phyloP scores from a whole-genome alignment of 2,888 invertebrate genomes.

The Tiliacea citrago region DNA sequence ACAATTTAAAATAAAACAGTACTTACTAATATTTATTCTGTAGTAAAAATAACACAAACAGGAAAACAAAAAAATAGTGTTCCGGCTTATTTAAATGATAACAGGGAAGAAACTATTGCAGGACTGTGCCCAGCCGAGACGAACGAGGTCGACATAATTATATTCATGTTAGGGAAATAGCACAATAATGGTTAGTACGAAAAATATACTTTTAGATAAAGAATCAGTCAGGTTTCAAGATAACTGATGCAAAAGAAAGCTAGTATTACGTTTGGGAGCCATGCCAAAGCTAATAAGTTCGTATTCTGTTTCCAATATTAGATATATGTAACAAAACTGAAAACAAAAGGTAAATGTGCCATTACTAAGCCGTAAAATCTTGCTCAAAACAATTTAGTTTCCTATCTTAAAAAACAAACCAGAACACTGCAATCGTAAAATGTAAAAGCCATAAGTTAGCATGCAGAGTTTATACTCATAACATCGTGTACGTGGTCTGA shows the following conservation, averaged over 20 bases:
- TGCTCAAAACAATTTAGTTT: neutral
- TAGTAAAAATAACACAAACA: conserved; percentile 23
- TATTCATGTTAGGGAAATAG: conserved; percentile 23
- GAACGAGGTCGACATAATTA: conserved; percentile 43
- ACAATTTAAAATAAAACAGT: conserved; percentile 13
- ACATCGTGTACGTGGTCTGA: conserved; percentile 55
- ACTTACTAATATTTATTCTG: neutral
- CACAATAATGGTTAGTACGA: neutral
- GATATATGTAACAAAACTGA: neutral
- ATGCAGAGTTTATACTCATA: conserved; percentile 35
- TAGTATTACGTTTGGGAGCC: neutral
- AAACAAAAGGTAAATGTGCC: neutral
- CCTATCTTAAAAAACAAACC: conserved; percentile 25
- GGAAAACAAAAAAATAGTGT: conserved; percentile 49
- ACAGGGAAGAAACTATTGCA: conserved; percentile 57
- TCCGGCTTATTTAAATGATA: conserved; percentile 52
- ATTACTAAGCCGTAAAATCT: neutral
- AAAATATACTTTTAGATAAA: neutral
- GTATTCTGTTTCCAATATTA: conserved; percentile 1
- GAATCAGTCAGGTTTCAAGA: neutral
- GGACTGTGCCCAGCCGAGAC: conserved; percentile 26
- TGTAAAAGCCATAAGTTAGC: neutral
- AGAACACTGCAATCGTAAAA: conserved; percentile 15
- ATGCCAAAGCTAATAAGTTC: conserved; percentile 1
- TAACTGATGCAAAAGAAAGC: neutral